These are phyloP conservation scores for Dicrostonyx torquatus DNA, from an alignment of 2,797 vertebrate genomes.

Conservation along the genomic window DNA sequence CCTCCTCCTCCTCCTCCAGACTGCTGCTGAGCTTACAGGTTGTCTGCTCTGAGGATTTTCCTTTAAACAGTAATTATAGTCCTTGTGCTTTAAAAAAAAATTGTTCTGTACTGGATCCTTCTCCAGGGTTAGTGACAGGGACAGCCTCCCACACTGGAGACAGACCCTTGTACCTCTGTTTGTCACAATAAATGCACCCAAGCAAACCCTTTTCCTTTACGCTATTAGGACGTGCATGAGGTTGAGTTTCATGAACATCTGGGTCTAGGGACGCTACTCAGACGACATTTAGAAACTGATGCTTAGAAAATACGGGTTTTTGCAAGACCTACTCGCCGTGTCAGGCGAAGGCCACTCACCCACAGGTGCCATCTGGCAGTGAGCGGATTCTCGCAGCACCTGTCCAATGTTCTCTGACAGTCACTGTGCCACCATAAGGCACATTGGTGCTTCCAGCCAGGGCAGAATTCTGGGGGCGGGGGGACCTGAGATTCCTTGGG, in stretches of 20 bases:
- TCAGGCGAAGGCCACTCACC: background rate
- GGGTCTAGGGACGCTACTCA: background rate
- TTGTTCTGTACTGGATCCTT: background rate
- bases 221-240: accelerated
- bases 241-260: accelerated
- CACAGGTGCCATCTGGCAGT: background rate
- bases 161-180: accelerated
- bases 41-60: background rate
- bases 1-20: background rate
- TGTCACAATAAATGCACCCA: accelerated
- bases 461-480: background rate
- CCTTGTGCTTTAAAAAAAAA: background rate
- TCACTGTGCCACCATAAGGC: background rate
- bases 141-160: accelerated
- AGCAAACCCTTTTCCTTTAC: background rate
- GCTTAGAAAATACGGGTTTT: background rate
- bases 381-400: background rate
- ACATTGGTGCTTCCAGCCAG: accelerated
- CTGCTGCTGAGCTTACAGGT: background rate
- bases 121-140: background rate
- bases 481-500: background rate
- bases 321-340: background rate
- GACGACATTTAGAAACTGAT: background rate
- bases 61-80: background rate
- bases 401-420: background rate